Conservation (phyloP, 1,140 invertebrate species). For the Trachymyrmex septentrionalis region DNA sequence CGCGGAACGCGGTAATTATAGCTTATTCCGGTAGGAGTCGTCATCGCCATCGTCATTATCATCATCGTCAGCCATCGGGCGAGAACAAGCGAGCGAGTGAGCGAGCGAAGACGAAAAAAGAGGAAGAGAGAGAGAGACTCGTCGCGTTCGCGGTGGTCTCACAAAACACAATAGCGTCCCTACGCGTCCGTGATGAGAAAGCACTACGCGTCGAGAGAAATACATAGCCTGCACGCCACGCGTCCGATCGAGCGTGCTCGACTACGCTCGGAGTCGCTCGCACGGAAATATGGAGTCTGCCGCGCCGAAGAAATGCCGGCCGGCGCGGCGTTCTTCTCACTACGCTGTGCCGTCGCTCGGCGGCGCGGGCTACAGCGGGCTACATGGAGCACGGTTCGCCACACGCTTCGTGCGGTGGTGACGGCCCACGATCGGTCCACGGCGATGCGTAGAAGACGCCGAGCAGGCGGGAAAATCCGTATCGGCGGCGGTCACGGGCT, state of each 20-base stretch:
- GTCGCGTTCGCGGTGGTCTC: constrained; percentile 65
- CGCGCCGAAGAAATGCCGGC: constrained; percentile 78
- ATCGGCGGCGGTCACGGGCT: too few species aligned
- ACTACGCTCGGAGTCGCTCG: not conserved
- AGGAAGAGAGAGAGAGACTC: not conserved
- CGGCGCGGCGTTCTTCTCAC: constrained; percentile 78
- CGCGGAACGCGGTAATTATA: constrained; percentile 78
- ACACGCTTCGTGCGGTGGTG: not conserved
- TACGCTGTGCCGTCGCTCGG: constrained; percentile 61
- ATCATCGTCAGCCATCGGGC: constrained; percentile 53
- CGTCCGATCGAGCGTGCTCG: constrained; percentile 45
- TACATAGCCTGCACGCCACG: not conserved
- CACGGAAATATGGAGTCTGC: constrained; percentile 47
- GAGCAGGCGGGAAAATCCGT: constrained; percentile 38
- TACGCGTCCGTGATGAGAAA: constrained; percentile 30
- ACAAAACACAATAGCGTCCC: constrained; percentile 77
- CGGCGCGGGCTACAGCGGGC: not conserved
- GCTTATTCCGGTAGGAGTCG: constrained; percentile 79
- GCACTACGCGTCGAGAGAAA: constrained; percentile 37
- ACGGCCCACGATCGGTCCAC: not conserved
- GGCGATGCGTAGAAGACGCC: constrained; percentile 26
- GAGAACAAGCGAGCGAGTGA: constrained; percentile 19
- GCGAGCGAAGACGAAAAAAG: not conserved
- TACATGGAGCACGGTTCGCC: not conserved
- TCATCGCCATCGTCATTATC: constrained; percentile 68